Evolutionary conservation across 2,797 vertebrate species (phyloP), one percentile per base, ranked within the genome.

Genomic region (Pseudochirops corinnae): DNA sequence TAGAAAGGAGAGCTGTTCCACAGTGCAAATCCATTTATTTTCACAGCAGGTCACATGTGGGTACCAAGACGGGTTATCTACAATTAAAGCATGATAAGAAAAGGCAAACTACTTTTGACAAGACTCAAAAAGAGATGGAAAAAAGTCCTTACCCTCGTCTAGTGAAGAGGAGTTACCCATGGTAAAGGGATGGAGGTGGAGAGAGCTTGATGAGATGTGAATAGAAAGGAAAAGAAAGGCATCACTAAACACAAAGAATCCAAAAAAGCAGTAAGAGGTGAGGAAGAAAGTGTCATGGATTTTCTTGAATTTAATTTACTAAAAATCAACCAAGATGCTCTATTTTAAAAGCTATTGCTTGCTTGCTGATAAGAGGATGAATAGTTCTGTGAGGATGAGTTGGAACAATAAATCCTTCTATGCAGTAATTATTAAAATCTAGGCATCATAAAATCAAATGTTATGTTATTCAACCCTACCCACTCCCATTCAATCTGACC

Each of bases 181-280:
- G 97, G 96, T 97, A 98, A 98, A 98, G 96, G 98, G 97, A 98
- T 96, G 94, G 96, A 97, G 98, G 98, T 98, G 98, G 97, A 97
- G 98, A 98, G 96, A 98, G 98, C 92, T 98, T 98, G 97, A 98
- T 97, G 98, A 98, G 98, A 99, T 98, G 97, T 98, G 93, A 98
- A 97, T 97, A 98, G 97, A 98, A 99, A 97, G 94, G 93, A 98
- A 98, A 98, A 95, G 52, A 99, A 98, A 98, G 98, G 96, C 93
- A 98, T 98, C 98, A 98, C 98, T 98, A 94, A 97, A 97, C 98
- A 98, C 92, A 93, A 98, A 97, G 91, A 93, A 95, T 90, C 97
- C 94, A 98, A 98, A 98, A 97, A 92, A 97, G 96, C 96, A 97
- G 93, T 93, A 96, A 98, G 67, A 97, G 96, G 97, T 98, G 96